phyloP scores from a whole-genome alignment of 37 sponge, comb jelly and placozoan species.

The Bolinopsis microptera region DNA sequence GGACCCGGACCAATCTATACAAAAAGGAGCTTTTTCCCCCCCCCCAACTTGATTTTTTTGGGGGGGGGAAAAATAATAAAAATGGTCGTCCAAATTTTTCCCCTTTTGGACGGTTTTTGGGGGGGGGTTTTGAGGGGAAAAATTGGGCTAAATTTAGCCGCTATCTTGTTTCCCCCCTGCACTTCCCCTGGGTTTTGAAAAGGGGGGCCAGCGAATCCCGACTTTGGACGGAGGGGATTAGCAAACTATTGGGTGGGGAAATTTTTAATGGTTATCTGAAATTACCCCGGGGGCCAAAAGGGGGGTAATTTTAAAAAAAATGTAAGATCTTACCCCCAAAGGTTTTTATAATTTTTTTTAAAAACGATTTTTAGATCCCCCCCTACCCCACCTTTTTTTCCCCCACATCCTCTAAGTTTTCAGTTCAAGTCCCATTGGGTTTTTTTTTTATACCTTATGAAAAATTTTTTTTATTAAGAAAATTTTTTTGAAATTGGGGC shows the following conservation, averaged over 20 bases:
- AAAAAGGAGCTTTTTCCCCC: conserved; percentile 98
- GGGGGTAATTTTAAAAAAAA: conserved; percentile 81
- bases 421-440: too few relatives aligned
- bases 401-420: too few relatives aligned
- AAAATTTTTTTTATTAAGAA: too few relatives aligned
- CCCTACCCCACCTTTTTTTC: too few relatives aligned
- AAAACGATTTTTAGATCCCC: too few relatives aligned
- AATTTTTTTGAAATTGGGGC: too few relatives aligned
- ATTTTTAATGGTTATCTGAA: conserved; percentile 75
- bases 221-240: conserved; percentile 88
- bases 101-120: conserved; percentile 81
- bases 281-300: conserved; percentile 76
- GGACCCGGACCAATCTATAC: conserved; percentile 97
- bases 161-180: conserved; percentile 87
- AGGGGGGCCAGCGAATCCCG: conserved; percentile 71
- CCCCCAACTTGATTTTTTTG: conserved; percentile 87
- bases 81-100: conserved; percentile 68
- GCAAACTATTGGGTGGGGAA: conserved; percentile 78
- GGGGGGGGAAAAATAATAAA: conserved; percentile 70
- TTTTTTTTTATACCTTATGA: too few relatives aligned
- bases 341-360: conserved; percentile 78
- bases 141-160: conserved; percentile 85
- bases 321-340: conserved; percentile 75
- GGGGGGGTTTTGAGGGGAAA: conserved; percentile 85
- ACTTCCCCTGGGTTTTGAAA: conserved; percentile 92